These are phyloP conservation scores for Smutsia gigantea DNA, from an alignment of 2,797 vertebrate species.

Conservation along the genomic window DNA sequence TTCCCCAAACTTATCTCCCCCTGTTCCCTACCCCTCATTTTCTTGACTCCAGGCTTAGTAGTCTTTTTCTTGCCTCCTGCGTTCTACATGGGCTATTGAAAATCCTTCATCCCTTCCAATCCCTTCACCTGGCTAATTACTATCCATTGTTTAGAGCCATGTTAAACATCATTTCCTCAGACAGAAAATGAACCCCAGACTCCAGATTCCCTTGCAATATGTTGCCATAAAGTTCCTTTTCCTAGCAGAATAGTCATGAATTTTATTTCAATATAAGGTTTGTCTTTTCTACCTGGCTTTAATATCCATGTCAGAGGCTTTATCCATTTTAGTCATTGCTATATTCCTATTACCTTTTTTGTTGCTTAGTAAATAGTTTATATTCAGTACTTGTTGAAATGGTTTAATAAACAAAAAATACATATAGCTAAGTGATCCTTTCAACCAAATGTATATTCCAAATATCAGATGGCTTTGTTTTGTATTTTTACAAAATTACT, in stretches of 20 bases:
- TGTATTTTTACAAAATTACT: conserved; percentile 6
- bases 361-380: not conserved
- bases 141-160: not conserved
- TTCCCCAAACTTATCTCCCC: not conserved
- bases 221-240: not conserved
- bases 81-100: not conserved
- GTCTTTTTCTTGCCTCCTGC: not conserved
- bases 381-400: not conserved
- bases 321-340: not conserved
- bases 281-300: not conserved
- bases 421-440: not conserved
- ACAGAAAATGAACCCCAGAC: not conserved
- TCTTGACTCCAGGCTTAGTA: not conserved
- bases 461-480: not conserved
- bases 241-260: not conserved
- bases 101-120: not conserved
- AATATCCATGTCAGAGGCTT: not conserved
- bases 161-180: conserved; percentile 4
- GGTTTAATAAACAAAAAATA: not conserved
- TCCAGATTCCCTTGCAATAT: not conserved
- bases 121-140: not conserved
- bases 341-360: not conserved
- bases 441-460: not conserved
- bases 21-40: not conserved
- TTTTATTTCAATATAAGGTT: conserved; percentile 41